Evolutionary conservation across 1,140 invertebrate genomes (phyloP), one percentile per base, ranked within the genome.

Genomic region (Drosophila ironensis): DNA sequence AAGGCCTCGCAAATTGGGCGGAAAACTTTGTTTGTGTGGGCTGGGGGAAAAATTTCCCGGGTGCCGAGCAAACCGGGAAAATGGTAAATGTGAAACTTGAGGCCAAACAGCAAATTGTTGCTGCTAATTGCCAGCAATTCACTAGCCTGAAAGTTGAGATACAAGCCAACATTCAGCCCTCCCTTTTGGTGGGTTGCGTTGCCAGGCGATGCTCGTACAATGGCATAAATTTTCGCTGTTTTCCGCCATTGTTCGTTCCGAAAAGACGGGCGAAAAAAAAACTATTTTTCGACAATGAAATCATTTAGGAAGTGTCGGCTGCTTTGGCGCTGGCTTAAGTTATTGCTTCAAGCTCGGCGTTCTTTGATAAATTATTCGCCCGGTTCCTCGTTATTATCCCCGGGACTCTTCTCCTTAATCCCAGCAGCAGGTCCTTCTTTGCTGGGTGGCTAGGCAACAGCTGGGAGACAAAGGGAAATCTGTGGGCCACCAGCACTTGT

Each of bases 101-200:
- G 71, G 67, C 74, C 56, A 80, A 86, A 86, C 80, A 75, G 74
- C 80, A 80, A 86, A 86, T 86, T 86, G 71, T 74, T 80, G 75
- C 66, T 63, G 72, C 80, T 86, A 86, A 86, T 86, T 86, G 80
- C 74, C 66, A 47, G 42, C 81, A 75, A 84, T 84, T 86, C 74
- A 71, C 41, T 84, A 57, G 38, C 52, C 69, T 60, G 35, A 63
- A 68, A 63, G 46, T 50, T 44, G 37, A 72, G 56, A 38, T 63
- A 46, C 51, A 25, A 56, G 37, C 56, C 56, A 6, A 47, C 41
- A 48, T n/a, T 24, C 5, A 40, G 35, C 4, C 40, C 14, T 17
- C 8, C 25, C 40, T 12, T 7, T 24, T 25, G 19, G 7, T 37
- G 28, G 11, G n/a, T 12, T 37, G 2, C 20, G 20, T 37, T 8